Percentiles rank a stretch among this genome's conserved stretches.
Conservation (phyloP, 2,888 invertebrate species). For the Peribatodes rhomboidaria region DNA sequence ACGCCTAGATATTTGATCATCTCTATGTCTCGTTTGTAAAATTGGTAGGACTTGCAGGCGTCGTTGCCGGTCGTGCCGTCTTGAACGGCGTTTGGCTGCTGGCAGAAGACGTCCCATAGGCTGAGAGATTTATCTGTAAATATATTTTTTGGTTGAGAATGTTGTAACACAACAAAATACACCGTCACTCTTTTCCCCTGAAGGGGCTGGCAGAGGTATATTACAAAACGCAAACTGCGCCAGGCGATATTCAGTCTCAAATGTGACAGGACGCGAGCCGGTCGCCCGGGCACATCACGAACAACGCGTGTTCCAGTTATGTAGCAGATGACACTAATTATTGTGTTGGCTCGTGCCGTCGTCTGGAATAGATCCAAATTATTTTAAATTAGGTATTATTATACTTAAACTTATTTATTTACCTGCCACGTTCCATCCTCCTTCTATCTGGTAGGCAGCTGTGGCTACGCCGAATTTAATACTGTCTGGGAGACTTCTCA, state of each 20-base stretch:
- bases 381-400: no score
- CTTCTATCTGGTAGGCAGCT: constrained; percentile 69
- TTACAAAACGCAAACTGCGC: no score
- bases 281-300: no score
- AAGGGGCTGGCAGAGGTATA: no score
- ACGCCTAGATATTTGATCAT: constrained; percentile 78
- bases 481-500: constrained; percentile 61
- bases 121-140: constrained; percentile 83
- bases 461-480: constrained; percentile 67
- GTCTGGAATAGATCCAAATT: no score
- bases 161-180: no score
- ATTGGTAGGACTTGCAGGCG: constrained; percentile 87
- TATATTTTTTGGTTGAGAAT: neutral
- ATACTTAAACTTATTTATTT: neutral
- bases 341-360: no score
- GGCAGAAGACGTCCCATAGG: constrained; percentile 88
- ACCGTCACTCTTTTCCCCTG: no score
- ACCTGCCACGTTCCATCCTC: constrained; percentile 68
- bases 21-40: constrained; percentile 84
- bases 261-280: no score
- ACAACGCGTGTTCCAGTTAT: no score
- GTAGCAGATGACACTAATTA: no score
- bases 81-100: constrained; percentile 76
- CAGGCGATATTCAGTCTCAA: no score
- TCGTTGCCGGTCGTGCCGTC: constrained; percentile 86